Conservation (phyloP, 1,140 invertebrate species). For the Drosophila tsacasi region DNA sequence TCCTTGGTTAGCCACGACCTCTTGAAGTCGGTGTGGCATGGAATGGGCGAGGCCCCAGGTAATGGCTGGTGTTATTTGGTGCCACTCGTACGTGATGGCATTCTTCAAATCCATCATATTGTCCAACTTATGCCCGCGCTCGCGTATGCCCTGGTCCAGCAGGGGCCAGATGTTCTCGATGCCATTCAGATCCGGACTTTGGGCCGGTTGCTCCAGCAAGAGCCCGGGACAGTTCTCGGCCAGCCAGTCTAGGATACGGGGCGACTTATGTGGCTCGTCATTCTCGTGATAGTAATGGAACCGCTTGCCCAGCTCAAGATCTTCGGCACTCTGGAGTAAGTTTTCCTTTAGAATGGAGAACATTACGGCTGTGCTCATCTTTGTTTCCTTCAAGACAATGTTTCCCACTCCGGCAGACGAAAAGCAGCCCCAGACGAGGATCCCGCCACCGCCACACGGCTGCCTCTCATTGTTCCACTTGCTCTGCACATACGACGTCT, state of each 20-base stretch:
- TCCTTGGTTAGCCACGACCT: slow-evolving; percentile 4
- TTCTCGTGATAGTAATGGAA: slow-evolving; percentile 6
- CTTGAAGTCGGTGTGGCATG: slow-evolving; percentile 7
- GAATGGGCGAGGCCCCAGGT: slow-evolving; percentile 2
- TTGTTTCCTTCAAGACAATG: background rate
- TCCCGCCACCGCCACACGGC: slow-evolving; percentile 6
- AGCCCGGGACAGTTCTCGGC: background rate
- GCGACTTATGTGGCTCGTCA: background rate
- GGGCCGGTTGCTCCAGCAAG: background rate
- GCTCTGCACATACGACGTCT: slow-evolving; percentile 15
- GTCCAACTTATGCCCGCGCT: background rate
- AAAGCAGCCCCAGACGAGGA: slow-evolving; percentile 6
- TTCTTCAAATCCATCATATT: background rate
- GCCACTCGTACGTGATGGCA: slow-evolving; percentile 3
- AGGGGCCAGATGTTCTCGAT: slow-evolving; percentile 7
- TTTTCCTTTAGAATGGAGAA: background rate
- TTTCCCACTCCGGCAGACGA: slow-evolving; percentile 8
- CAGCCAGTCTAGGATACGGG: background rate
- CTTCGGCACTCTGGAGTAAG: slow-evolving; percentile 6
- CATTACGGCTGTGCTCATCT: background rate
- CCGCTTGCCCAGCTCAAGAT: background rate
- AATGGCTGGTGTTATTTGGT: slow-evolving; percentile 7
- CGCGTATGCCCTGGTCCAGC: background rate
- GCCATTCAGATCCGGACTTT: slow-evolving; percentile 9
- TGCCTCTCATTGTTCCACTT: slow-evolving; percentile 15